Percentiles rank a stretch among this genome's conserved stretches.
These are phyloP conservation scores for Pempheris klunzingeri DNA, from an alignment of 2,797 vertebrate genomes.

Conservation along the genomic window DNA sequence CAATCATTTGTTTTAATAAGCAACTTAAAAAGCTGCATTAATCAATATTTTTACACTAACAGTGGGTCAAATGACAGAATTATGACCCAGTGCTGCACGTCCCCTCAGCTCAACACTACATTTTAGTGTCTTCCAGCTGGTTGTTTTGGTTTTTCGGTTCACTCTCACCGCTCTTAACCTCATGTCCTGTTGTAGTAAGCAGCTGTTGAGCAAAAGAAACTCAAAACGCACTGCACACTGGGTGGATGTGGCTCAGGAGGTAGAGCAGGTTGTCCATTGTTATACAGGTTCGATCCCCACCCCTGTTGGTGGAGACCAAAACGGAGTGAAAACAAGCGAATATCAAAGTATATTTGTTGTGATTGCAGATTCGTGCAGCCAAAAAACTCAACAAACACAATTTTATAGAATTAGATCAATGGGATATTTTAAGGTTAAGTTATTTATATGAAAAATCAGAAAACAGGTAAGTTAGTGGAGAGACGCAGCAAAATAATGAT, in stretches of 20 bases:
- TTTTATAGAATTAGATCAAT: not conserved
- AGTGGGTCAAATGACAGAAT: not conserved
- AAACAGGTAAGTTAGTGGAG: not conserved
- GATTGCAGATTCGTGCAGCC: not conserved
- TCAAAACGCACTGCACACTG: not conserved
- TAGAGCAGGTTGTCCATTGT: too few relatives aligned
- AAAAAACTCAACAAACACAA: not conserved
- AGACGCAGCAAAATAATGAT: not conserved
- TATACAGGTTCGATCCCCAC: too few relatives aligned
- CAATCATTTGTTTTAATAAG: not conserved
- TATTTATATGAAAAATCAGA: not conserved
- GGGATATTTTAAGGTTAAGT: too few relatives aligned
- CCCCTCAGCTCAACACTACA: not conserved
- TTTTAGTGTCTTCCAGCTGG: not conserved
- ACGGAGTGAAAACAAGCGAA: not conserved
- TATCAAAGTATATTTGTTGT: not conserved
- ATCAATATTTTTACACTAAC: not conserved
- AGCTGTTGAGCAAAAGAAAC: not conserved
- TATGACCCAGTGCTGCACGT: too few relatives aligned
- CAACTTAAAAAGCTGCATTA: not conserved
- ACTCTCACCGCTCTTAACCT: not conserved
- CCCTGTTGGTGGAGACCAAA: not conserved
- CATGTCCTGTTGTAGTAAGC: not conserved
- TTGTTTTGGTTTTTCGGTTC: not conserved
- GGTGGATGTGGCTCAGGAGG: too few relatives aligned